Percentiles rank a stretch among this genome's conserved stretches.
phyloP scores from a whole-genome alignment of 2,888 invertebrate species.

The Sinodicranocentrus sp. region DNA sequence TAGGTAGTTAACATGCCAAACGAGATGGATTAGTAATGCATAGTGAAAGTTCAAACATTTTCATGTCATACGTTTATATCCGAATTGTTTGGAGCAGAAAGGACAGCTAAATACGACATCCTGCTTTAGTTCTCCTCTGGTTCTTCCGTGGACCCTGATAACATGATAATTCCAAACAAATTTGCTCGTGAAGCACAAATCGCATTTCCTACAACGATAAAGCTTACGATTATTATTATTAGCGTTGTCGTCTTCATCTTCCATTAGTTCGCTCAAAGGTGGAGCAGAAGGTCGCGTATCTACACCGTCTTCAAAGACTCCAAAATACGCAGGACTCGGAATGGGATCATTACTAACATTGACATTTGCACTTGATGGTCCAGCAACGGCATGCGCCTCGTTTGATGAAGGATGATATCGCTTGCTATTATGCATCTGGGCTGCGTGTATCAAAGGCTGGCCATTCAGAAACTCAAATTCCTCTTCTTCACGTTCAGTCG shows the following conservation, averaged over 20 bases:
- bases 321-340: too few relatives aligned
- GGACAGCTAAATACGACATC: background rate
- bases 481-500: background rate
- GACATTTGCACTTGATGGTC: too few relatives aligned
- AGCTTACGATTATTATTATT: background rate
- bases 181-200: background rate
- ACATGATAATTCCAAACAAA: conserved; percentile 23
- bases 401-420: background rate
- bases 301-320: too few relatives aligned
- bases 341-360: too few relatives aligned
- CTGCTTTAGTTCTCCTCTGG: background rate
- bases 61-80: conserved; percentile 23
- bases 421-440: conserved; percentile 4
- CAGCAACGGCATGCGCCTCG: too few relatives aligned
- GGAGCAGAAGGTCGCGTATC: background rate
- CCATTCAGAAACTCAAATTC: background rate
- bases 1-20: too few relatives aligned
- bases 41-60: too few relatives aligned
- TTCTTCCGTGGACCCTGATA: conserved; percentile 4
- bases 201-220: background rate
- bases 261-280: background rate
- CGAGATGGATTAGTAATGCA: too few relatives aligned
- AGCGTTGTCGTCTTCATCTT: background rate
- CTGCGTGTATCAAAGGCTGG: background rate
- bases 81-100: conserved; percentile 17